Percentiles rank a stretch among this genome's conserved stretches.
Evolutionary conservation across 2,888 invertebrate species (phyloP).

Genomic region (Carcina quercana): DNA sequence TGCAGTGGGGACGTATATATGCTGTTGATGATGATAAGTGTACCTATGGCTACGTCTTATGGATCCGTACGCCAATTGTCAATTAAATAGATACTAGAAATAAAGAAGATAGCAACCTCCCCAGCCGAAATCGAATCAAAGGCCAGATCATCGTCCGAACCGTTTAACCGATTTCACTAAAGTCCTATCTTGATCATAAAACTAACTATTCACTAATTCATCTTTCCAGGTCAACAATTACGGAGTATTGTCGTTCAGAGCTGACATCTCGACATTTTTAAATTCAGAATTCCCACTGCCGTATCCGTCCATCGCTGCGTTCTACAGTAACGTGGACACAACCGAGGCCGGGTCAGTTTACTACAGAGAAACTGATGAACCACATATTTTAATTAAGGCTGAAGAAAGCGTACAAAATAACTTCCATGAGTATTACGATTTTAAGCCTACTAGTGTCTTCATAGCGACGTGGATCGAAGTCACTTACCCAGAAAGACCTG

Average conservation of each 20-base stretch:
- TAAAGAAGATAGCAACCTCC: no score
- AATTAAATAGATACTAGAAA: no score
- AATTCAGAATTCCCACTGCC: slow-evolving; percentile 93
- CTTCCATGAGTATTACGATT: slow-evolving; percentile 82
- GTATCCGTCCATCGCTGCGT: slow-evolving; percentile 91
- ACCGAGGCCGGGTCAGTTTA: slow-evolving; percentile 81
- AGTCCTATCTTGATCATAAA: no score
- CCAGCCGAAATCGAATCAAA: no score
- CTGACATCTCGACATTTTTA: slow-evolving; percentile 89
- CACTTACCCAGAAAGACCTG: slow-evolving; percentile 82
- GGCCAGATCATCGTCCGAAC: no score
- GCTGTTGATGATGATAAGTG: no score
- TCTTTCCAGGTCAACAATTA: slow-evolving; percentile 88
- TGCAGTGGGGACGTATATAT: no score
- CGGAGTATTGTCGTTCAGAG: slow-evolving; percentile 91
- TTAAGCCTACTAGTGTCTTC: slow-evolving; percentile 85
- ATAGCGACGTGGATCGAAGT: slow-evolving; percentile 94
- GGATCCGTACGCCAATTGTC: no score
- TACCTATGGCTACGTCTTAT: no score
- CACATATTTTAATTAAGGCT: slow-evolving; percentile 77
- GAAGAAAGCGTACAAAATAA: slow-evolving; percentile 81
- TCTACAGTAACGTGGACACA: slow-evolving; percentile 94
- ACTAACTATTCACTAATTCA: no score
- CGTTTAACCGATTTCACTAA: no score
- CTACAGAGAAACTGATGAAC: slow-evolving; percentile 79